phyloP scores from a whole-genome alignment of 2,888 invertebrate species.

The Troides aeacus region DNA sequence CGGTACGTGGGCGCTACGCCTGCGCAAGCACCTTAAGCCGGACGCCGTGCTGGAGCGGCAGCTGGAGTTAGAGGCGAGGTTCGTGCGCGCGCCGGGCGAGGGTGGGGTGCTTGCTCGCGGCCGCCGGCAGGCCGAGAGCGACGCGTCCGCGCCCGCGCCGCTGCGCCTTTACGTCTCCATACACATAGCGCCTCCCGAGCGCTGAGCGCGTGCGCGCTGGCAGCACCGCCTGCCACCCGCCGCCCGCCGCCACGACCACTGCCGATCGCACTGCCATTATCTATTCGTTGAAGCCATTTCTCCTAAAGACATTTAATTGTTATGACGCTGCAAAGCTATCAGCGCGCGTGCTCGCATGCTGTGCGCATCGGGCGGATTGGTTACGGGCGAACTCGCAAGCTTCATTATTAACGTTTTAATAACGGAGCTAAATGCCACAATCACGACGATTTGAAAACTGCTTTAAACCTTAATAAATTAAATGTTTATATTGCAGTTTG shows the following conservation, averaged over 20 bases:
- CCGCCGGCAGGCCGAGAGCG: conserved; percentile 38
- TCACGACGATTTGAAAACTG: too few species aligned
- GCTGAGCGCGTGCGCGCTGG: conserved; percentile 36
- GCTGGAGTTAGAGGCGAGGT: conserved; percentile 67
- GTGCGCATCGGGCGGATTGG: too few species aligned
- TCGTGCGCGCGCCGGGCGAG: conserved; percentile 48
- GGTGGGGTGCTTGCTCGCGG: conserved; percentile 36
- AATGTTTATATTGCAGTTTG: too few species aligned
- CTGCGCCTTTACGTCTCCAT: conserved; percentile 66
- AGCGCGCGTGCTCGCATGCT: too few species aligned
- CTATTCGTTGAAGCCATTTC: conserved; percentile 3
- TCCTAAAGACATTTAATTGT: too few species aligned
- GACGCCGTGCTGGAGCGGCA: conserved; percentile 49
- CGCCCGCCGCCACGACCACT: conserved; percentile 29
- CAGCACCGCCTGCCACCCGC: too few species aligned
- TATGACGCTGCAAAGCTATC: too few species aligned
- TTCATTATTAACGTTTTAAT: too few species aligned
- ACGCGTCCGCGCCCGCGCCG: conserved; percentile 56
- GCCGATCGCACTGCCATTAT: conserved; percentile 38
- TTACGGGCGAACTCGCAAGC: too few species aligned
- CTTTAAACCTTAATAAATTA: too few species aligned
- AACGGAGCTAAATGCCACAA: too few species aligned
- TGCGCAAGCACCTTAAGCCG: conserved; percentile 54
- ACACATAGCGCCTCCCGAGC: conserved; percentile 47
- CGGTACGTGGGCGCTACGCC: conserved; percentile 64